Evolutionary conservation across 2,113 vertebrate genomes (phyloP).

Genomic region (Sus scrofa): DNA sequence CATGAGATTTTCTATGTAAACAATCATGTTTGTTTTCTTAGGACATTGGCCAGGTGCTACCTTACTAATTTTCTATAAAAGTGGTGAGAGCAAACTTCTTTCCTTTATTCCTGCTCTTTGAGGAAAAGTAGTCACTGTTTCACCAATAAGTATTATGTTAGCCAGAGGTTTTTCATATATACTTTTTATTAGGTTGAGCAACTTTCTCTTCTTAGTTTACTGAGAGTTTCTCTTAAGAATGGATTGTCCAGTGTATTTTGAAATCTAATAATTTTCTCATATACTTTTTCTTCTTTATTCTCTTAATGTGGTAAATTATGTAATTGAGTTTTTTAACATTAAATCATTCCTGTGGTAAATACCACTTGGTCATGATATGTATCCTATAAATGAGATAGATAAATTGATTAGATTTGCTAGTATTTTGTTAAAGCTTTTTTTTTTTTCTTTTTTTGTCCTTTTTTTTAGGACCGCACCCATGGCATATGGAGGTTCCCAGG

Average conservation of each 20-base stretch:
- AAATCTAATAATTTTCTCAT: background rate
- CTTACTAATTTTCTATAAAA: background rate
- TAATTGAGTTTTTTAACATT: background rate
- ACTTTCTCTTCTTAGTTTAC: background rate
- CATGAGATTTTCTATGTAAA: background rate
- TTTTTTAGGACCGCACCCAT: too few relatives aligned
- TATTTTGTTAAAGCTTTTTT: background rate
- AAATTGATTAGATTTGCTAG: background rate
- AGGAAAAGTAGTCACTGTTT: background rate
- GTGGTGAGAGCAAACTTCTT: background rate
- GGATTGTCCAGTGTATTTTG: background rate
- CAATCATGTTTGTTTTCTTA: background rate
- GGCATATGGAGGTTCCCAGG: too few relatives aligned
- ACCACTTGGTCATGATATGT: background rate
- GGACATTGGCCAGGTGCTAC: background rate
- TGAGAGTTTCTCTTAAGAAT: background rate
- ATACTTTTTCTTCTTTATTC: conserved; percentile 32
- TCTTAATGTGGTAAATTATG: background rate
- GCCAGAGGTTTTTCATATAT: background rate
- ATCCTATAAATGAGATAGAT: background rate
- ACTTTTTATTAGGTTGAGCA: background rate
- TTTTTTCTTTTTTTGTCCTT: background rate
- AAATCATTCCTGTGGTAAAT: background rate
- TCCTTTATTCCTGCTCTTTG: background rate
- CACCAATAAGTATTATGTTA: background rate